Conservation (phyloP, 2,113 vertebrate species). For the Gnathonemus longibarbis region DNA sequence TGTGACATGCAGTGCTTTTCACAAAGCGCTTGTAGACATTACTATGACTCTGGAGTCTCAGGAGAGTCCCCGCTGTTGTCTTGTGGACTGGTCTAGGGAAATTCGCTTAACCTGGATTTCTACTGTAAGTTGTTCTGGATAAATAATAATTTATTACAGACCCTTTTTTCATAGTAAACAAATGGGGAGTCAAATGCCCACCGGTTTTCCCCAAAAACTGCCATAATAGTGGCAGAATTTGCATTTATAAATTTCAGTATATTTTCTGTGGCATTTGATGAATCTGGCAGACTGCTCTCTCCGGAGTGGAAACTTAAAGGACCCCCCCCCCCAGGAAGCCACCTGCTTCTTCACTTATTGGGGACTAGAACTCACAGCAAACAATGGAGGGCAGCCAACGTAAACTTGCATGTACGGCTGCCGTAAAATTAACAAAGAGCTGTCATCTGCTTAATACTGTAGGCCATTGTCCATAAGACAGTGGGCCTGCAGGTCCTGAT, state of each 20-base stretch:
- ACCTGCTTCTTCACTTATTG: slow-evolving; percentile 20
- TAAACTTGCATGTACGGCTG: neutral
- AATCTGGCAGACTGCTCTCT: neutral
- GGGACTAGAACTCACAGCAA: slow-evolving; percentile 6
- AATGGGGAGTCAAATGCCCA: neutral
- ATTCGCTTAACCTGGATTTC: neutral
- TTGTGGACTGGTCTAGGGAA: neutral
- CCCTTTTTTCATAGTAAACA: neutral
- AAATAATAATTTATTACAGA: slow-evolving; percentile 2
- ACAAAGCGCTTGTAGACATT: neutral
- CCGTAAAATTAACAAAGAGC: neutral
- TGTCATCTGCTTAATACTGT: neutral
- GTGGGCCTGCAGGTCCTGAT: neutral
- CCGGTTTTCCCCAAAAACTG: neutral
- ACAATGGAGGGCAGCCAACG: neutral
- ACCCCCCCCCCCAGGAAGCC: neutral
- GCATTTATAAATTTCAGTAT: slow-evolving; percentile 7
- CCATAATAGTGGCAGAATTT: neutral
- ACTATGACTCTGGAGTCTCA: neutral
- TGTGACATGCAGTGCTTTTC: neutral
- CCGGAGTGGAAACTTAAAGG: slow-evolving; percentile 4
- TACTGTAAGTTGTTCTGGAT: neutral
- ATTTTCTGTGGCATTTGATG: slow-evolving; percentile 7
- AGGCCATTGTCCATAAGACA: neutral
- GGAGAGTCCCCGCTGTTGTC: neutral